Evolutionary conservation across 1,140 invertebrate genomes (phyloP).

Genomic region (Apis laboriosa): DNA sequence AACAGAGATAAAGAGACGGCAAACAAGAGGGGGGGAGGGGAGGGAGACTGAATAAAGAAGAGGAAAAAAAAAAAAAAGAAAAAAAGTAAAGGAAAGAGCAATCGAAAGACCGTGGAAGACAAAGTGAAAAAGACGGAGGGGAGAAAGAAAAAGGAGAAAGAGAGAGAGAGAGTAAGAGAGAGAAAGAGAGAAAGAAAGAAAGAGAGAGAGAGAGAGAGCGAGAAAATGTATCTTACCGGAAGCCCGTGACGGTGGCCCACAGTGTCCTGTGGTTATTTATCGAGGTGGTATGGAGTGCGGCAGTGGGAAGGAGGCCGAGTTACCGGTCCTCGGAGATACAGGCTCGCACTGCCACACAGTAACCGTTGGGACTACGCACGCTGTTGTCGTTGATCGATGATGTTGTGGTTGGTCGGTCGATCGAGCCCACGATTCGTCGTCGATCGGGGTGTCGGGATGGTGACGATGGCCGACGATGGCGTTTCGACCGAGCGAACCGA

Average conservation of each 20-base stretch:
- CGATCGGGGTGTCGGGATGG: slow-evolving; percentile 55
- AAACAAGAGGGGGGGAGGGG: too few species aligned
- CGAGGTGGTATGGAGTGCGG: slow-evolving; percentile 81
- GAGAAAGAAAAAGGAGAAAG: slow-evolving; percentile 60
- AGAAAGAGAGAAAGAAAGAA: slow-evolving; percentile 50
- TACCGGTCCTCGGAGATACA: slow-evolving; percentile 81
- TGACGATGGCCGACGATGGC: slow-evolving; percentile 62
- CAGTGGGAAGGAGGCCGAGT: slow-evolving; percentile 80
- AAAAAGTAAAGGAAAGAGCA: background rate
- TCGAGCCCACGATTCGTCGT: slow-evolving; percentile 62
- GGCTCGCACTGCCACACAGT: slow-evolving; percentile 81
- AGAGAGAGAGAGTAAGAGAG: slow-evolving; percentile 29
- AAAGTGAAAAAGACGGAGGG: slow-evolving; percentile 29
- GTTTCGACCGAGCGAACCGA: slow-evolving; percentile 78
- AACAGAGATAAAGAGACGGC: too few species aligned
- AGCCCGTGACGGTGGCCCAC: slow-evolving; percentile 77
- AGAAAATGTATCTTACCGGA: slow-evolving; percentile 77
- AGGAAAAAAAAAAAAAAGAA: background rate
- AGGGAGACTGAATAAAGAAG: background rate
- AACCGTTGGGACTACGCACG: slow-evolving; percentile 80
- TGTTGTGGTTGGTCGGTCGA: slow-evolving; percentile 66
- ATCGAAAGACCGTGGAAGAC: slow-evolving; percentile 28
- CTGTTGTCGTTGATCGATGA: slow-evolving; percentile 74
- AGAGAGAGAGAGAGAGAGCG: slow-evolving; percentile 58
- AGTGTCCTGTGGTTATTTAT: slow-evolving; percentile 80